Conservation (phyloP, 2,797 vertebrate genomes). For the Epinephelus malabaricus region DNA sequence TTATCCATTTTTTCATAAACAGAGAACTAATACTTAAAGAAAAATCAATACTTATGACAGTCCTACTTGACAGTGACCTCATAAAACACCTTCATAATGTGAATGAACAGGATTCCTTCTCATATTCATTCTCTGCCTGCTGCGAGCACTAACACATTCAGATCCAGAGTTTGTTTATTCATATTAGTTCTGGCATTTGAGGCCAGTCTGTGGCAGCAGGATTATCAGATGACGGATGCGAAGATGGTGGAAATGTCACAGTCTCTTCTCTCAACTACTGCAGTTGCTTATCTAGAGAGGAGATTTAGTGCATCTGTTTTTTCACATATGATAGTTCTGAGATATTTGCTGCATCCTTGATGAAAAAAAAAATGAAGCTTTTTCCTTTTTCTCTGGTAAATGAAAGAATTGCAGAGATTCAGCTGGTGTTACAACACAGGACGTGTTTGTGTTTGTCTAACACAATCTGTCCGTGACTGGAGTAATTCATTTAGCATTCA, state of each 20-base stretch:
- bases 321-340: not conserved
- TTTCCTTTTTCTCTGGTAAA: conserved; percentile 9
- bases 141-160: not conserved
- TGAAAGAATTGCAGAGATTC: conserved; percentile 16
- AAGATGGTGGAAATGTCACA: conserved; percentile 66
- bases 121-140: not conserved
- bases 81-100: not conserved
- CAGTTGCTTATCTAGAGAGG: conserved; percentile 39
- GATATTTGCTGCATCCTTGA: conserved; percentile 5
- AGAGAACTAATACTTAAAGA: too few relatives aligned
- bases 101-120: not conserved
- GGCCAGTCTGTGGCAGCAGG: conserved; percentile 26
- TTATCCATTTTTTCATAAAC: too few relatives aligned
- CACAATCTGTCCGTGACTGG: conserved; percentile 46
- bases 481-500: conserved; percentile 58
- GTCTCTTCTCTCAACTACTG: conserved; percentile 12
- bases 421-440: conserved; percentile 25
- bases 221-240: conserved; percentile 59
- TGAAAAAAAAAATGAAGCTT: not conserved
- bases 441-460: conserved; percentile 44
- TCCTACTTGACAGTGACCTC: not conserved
- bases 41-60: too few relatives aligned
- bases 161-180: conserved; percentile 42
- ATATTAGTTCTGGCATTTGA: conserved; percentile 55
- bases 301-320: conserved; percentile 29